A percentile compares a stretch with the other conserved stretches of the same genome.
Conservation (phyloP, 2,797 vertebrate species). For the Xiphorhynchus erythropygius region DNA sequence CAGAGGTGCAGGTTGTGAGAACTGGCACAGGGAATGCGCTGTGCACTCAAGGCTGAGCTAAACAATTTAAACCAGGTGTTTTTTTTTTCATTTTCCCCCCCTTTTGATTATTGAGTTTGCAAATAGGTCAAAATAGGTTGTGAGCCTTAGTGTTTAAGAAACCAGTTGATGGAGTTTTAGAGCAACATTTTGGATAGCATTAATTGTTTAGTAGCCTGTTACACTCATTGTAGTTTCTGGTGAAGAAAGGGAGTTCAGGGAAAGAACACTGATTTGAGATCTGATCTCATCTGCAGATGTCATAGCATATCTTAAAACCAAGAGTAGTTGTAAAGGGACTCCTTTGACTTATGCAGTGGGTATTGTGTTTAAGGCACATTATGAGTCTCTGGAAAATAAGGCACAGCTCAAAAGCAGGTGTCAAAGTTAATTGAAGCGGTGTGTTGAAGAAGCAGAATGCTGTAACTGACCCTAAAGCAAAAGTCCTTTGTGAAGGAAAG, state of each 20-base stretch:
- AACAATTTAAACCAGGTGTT: not conserved
- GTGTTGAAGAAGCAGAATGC: not conserved
- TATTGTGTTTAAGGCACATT: not conserved
- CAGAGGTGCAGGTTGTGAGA: not conserved
- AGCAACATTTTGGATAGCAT: not conserved
- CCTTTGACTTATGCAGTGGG: not conserved
- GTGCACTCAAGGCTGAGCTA: not conserved
- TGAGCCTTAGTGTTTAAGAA: not conserved
- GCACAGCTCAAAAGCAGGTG: not conserved
- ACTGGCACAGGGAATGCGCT: not conserved
- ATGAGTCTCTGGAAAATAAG: not conserved
- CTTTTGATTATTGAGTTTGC: not conserved
- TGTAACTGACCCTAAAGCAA: not conserved
- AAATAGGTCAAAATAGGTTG: not conserved
- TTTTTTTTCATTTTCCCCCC: fast-evolving
- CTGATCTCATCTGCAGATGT: not conserved
- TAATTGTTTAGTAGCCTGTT: not conserved
- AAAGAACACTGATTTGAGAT: not conserved
- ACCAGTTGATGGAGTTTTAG: not conserved
- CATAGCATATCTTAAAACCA: not conserved
- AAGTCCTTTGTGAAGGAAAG: not conserved
- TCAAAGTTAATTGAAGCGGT: not conserved
- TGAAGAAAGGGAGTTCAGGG: not conserved
- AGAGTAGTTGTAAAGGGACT: not conserved
- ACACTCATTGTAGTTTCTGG: not conserved